Evolutionary conservation across 2,113 vertebrate genomes (phyloP), one percentile per base, ranked within the genome.

Genomic region (Semnornis frantzii): DNA sequence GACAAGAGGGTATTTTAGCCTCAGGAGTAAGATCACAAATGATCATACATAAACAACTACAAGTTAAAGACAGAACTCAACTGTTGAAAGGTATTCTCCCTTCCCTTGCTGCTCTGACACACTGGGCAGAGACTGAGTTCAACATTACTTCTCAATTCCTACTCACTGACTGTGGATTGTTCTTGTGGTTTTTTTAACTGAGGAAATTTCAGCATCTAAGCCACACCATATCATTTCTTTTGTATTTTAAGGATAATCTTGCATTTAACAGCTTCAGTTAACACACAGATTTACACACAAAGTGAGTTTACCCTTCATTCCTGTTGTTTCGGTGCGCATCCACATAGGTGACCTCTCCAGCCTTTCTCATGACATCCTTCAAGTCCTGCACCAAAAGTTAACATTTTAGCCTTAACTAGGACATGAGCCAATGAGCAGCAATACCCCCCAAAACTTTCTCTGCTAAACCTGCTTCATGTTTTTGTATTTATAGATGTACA

Each of bases 361-460:
- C 99, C 97, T 99, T 99, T 97, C 99, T 98, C 99, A 99, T 99
- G 95, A 99, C 98, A 97, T 99, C 99, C 97, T 99, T 99, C 91
- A 99, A 98, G 97, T 99, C 98, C 98, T 99, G 97, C 74, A 96
- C 97, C 94, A 97, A 65, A 96, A 94, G 74, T 87, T 74, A 90
- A 91, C n/a, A 54, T 77, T 91, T 96, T 85, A 95, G 73, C 80
- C 66, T 93, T 93, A 87, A 91, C 92, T 14, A 74, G 21, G 46
- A 66, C 77, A 94, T 15, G 8, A 70, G 68, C 34, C 30, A 93
- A 21, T 25, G 27, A 85, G 37, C 48, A 83, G 37, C 19, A 82
- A 71, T 12, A 73, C 4, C 54, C 34, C 20, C 37, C 42, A 42
- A 91, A 92, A 74, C 46, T 39, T 75, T 39, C 57, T 66, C 77